Evolutionary conservation across 2,888 invertebrate genomes (phyloP).

Genomic region (Aphidoletes aphidimyza): DNA sequence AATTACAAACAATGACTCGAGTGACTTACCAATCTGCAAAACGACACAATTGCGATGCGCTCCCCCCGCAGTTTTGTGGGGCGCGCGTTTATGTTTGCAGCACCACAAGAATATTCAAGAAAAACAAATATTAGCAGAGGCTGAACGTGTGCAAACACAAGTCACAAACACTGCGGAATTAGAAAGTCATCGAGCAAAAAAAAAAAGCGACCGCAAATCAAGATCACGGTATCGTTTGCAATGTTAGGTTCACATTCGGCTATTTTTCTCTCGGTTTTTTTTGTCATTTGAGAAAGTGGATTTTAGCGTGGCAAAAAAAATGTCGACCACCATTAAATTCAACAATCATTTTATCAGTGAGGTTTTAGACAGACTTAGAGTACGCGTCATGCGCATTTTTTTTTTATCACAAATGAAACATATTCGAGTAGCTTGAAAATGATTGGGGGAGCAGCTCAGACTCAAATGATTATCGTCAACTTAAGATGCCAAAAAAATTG

Average conservation of each 20-base stretch:
- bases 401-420: not conserved
- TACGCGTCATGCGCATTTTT: not conserved
- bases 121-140: conserved; percentile 48
- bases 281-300: not conserved
- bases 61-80: not conserved
- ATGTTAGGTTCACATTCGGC: not conserved
- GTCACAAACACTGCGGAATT: not conserved
- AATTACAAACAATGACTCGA: conserved; percentile 40
- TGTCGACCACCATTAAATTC: not conserved
- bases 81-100: not conserved
- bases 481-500: not conserved
- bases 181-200: not conserved
- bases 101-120: conserved; percentile 4
- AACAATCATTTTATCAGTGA: not conserved
- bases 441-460: not conserved
- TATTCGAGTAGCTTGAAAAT: not conserved
- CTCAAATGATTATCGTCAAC: conserved; percentile 41
- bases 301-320: not conserved
- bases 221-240: not conserved
- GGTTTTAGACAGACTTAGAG: no score
- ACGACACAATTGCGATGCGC: not conserved
- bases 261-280: not conserved
- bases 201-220: not conserved
- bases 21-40: not conserved
- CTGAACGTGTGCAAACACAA: conserved; percentile 51